Evolutionary conservation across 2,113 vertebrate genomes (phyloP).

Genomic region (Atractosteus spatula): DNA sequence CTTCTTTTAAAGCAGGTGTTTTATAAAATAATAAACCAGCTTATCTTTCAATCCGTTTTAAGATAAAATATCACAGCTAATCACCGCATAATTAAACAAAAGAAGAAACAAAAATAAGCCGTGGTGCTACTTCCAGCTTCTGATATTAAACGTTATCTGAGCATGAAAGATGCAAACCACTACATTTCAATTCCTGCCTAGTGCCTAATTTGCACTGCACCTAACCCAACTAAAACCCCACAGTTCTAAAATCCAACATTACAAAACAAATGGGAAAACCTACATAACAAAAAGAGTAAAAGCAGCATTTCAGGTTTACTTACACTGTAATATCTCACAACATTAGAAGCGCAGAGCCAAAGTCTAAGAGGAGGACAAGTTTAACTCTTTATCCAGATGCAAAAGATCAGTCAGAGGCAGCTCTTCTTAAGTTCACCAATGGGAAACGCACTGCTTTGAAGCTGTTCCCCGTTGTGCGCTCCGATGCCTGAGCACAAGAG

Average conservation of each 20-base stretch:
- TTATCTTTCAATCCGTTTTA: no score
- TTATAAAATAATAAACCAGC: background rate
- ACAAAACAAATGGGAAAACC: no score
- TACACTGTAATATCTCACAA: conserved; percentile 36
- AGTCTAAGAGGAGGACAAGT: background rate
- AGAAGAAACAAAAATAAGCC: no score
- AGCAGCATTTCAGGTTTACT: conserved; percentile 31
- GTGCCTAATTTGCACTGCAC: no score
- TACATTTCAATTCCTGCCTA: no score
- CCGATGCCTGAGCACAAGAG: conserved; percentile 28
- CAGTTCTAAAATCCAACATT: no score
- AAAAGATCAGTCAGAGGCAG: background rate
- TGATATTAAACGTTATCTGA: no score
- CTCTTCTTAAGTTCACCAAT: conserved; percentile 8
- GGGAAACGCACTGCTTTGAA: conserved; percentile 20
- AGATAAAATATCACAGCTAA: no score
- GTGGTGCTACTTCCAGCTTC: no score
- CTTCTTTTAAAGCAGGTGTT: background rate
- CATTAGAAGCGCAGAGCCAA: background rate
- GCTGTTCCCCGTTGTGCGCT: conserved; percentile 46
- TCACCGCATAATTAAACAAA: no score
- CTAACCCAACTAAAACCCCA: no score
- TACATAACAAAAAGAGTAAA: background rate
- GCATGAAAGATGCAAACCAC: no score
- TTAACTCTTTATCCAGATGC: conserved; percentile 36